Conservation (phyloP, 2,113 vertebrate genomes). For the Hirundichthys speculiger region DNA sequence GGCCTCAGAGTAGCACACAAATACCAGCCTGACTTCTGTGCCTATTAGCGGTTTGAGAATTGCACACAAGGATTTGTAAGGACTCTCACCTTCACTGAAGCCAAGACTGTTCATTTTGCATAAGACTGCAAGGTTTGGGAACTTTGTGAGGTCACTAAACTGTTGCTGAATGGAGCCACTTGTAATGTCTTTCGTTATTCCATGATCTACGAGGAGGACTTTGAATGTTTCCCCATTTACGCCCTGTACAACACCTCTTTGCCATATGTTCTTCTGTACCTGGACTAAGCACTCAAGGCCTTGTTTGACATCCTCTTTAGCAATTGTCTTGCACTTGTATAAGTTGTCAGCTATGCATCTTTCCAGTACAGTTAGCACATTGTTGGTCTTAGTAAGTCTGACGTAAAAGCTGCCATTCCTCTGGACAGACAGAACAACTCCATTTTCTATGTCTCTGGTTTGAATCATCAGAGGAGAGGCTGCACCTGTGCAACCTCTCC, state of each 20-base stretch:
- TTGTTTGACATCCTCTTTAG: slow-evolving; percentile 65
- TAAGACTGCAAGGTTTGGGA: slow-evolving; percentile 78
- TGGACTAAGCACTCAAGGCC: slow-evolving; percentile 81
- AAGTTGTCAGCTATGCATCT: slow-evolving; percentile 60
- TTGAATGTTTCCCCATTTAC: slow-evolving; percentile 55
- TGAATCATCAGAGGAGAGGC: slow-evolving; percentile 50
- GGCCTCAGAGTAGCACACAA: slow-evolving; percentile 69
- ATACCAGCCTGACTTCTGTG: slow-evolving; percentile 75
- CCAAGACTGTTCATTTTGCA: slow-evolving; percentile 77
- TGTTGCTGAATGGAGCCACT: slow-evolving; percentile 56
- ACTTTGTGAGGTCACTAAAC: slow-evolving; percentile 38
- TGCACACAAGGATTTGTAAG: slow-evolving; percentile 41
- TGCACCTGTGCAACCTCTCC: neutral
- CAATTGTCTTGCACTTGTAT: slow-evolving; percentile 39
- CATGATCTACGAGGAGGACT: slow-evolving; percentile 82
- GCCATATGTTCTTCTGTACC: slow-evolving; percentile 72
- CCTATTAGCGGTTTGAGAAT: slow-evolving; percentile 55
- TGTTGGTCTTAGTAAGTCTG: slow-evolving; percentile 67
- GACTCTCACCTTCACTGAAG: slow-evolving; percentile 34
- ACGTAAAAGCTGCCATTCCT: slow-evolving; percentile 76
- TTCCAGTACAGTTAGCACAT: slow-evolving; percentile 61
- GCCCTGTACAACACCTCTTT: slow-evolving; percentile 74
- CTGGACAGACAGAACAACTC: slow-evolving; percentile 73
- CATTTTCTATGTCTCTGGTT: slow-evolving; percentile 72
- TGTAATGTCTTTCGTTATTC: slow-evolving; percentile 69